A percentile compares a stretch with the other conserved stretches of the same genome.
Conservation (phyloP, 2,888 invertebrate genomes). For the Cataglyphis rosenhaueri region DNA sequence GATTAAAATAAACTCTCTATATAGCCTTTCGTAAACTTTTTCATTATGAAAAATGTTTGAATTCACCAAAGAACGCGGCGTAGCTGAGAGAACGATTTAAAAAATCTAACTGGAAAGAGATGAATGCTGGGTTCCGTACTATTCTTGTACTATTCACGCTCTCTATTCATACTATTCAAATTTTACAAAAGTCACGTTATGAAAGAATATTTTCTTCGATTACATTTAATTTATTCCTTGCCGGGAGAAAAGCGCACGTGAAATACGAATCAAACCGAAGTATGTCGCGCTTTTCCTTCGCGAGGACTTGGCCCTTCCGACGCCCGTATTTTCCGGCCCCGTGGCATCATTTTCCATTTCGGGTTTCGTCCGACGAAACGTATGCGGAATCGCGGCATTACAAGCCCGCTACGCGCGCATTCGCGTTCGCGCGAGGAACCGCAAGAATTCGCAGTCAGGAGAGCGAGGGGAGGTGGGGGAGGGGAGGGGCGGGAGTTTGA, state of each 20-base stretch:
- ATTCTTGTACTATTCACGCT: background rate
- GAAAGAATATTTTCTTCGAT: constrained; percentile 13
- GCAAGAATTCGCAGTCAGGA: constrained; percentile 48
- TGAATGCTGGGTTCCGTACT: background rate
- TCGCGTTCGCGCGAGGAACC: constrained; percentile 24
- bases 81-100: background rate
- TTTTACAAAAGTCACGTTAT: background rate
- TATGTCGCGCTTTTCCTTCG: constrained; percentile 6
- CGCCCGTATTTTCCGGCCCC: background rate
- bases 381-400: constrained; percentile 53
- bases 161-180: background rate
- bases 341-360: constrained; percentile 9
- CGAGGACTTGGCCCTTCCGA: constrained; percentile 11
- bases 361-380: constrained; percentile 38
- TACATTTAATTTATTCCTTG: constrained; percentile 34
- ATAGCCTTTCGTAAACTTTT: background rate
- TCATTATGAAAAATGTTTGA: background rate
- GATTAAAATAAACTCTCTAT: background rate
- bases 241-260: background rate
- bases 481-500: constrained; percentile 40
- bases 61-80: background rate
- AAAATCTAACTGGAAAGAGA: background rate
- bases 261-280: background rate
- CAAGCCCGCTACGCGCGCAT: constrained; percentile 30
- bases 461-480: no score